Base-by-base conservation (phyloP, 2,797 vertebrate genomes). In the Ammospiza maritima region DNA sequence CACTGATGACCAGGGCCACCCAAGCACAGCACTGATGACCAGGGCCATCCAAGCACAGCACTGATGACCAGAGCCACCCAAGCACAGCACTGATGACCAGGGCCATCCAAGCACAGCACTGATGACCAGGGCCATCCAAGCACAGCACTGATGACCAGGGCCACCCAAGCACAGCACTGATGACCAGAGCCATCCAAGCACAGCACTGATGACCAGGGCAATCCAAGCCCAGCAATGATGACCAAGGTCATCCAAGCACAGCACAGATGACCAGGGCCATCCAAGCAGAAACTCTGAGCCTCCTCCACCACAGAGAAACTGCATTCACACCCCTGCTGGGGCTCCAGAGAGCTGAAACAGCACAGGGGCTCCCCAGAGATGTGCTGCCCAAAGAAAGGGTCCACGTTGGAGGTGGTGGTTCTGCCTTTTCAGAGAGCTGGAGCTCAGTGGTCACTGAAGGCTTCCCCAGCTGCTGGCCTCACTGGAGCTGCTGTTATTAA, bases 191-290 rank as follows among this genome's bases (percentile, higher is more conserved):
- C 2, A 0, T 1, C 5, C 23, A 7, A 9, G 9, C 62, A 9
- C 44, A 44, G 18, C 44, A 44, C 44, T 19, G 44, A 44, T 44
- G 18, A 44, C 18, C 44, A 44, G 53, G 61, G 27, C 23, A 2
- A 0, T 1, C 6, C 27, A 5, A 9, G 12, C 66, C 1, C 53
- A 54, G 30, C 53, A 20, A 12, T 32, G 30, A 30, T 19, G 11
- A 30, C 17, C 29, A 54, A 8, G 3, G 19, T 26, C 2, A 0
- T 1, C 5, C 21, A 7, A 9, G 8, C 62, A 2, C 44, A 44
- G 18, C 44, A 44, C 44, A 10, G 44, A 10, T 44, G 7, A 44
- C 44, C 44, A 44, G 53, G 7, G 34, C 36, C 3, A 0, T 0
- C 6, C 26, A 6, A 9, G 10, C 61, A 21, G 40, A 12, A 12